These are phyloP conservation scores for Tapirus indicus DNA, from an alignment of 2,797 vertebrate species.

Conservation along the genomic window DNA sequence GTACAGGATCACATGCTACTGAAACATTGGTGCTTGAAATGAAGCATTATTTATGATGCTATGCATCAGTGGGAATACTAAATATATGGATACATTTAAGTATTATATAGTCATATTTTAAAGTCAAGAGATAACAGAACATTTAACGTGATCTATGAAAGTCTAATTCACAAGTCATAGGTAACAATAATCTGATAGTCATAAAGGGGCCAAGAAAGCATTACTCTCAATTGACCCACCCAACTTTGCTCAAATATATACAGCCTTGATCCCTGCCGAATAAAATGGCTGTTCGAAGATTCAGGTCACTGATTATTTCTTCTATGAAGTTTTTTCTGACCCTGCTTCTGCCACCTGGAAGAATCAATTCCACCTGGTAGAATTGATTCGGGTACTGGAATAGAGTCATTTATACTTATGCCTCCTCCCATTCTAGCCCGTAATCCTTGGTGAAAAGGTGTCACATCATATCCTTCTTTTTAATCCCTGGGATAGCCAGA, in stretches of 20 bases:
- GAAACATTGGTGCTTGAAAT: not conserved
- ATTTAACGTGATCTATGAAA: not conserved
- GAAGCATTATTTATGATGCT: not conserved
- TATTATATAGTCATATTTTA: not conserved
- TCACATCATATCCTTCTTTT: not conserved
- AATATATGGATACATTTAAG: not conserved
- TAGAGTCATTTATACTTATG: not conserved
- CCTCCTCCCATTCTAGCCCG: not conserved
- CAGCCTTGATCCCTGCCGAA: not conserved
- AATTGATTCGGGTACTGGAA: rapidly evolving
- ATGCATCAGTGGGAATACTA: not conserved
- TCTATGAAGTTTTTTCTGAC: not conserved
- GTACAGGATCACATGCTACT: not conserved
- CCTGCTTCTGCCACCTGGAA: not conserved
- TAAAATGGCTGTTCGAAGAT: not conserved
- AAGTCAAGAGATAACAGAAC: not conserved
- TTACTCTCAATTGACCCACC: not conserved
- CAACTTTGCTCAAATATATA: not conserved
- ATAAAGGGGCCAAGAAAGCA: not conserved
- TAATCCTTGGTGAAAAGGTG: not conserved
- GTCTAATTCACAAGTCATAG: not conserved
- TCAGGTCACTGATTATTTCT: not conserved
- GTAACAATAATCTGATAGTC: not conserved
- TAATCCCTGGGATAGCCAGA: not conserved
- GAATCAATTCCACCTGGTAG: not conserved